Evolutionary conservation across 2,888 invertebrate species (phyloP), one percentile per base, ranked within the genome.

Genomic region (Nomada ferruginata): DNA sequence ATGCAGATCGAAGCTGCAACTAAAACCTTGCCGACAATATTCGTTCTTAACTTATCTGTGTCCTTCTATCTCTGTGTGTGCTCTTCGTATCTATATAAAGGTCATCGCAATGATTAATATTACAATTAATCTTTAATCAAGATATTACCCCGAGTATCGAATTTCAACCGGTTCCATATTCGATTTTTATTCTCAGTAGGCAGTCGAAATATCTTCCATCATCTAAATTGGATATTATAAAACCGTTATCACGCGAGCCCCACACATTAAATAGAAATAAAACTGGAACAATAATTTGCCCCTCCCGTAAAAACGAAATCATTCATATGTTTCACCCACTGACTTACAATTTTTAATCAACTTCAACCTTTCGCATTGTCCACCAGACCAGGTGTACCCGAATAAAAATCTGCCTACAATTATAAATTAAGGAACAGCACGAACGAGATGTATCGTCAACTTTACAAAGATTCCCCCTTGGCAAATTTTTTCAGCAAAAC

Each of bases 1-100:
- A 42, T 11, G 36, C 3, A 68, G 53, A 68, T 68, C 53, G 53
- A 68, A 55, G 66, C 23, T 68, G 36, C 23, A 20, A 57, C 26
- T 3, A 50, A 53, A 20, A 53, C 18, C 18, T 18, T 7, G 5
- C 20, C 13, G 9, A 11, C 23, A 2, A 13, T 29, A 53, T 53
- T 20, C 20, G 10, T 68, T 42, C 10, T 13, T 20, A 11, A 15
- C n/a, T n/a, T 20, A 36, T 66, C 29, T n/a, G 4, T 5, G 36
- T 5, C 36, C 23, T 18, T 10, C 1, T 5, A 36, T 18, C 18
- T 18, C 47, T n/a, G 5, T 13, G 15, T 13, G 11, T 11, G 4
- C 20, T 18, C 5, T 5, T 3, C 15, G 50, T 50, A 50, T 50
- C 15, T 15, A 13, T 23, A 23, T 10, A 36, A 36, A 36, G 10